Base-by-base conservation (phyloP, 2,113 vertebrate species). In the Pituophis catenifer region DNA sequence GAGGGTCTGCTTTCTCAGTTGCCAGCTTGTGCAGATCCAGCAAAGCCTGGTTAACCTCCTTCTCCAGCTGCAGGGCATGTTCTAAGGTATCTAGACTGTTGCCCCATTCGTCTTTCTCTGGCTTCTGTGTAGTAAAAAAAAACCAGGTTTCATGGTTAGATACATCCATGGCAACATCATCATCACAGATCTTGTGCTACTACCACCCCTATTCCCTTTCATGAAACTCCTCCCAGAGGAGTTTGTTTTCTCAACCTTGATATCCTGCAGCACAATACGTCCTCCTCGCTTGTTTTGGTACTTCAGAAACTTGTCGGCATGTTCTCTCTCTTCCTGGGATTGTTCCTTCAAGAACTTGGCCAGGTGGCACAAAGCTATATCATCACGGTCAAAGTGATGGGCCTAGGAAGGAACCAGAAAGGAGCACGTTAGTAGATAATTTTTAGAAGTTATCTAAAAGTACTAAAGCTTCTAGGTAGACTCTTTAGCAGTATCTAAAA, bases 1-100 rank as follows among this genome's bases (percentile, higher is more conserved):
- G 98, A 29, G 98, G 97, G 89, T 98, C 98, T 0, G 0, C 57
- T 2, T 98, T 97, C 0, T 98, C 96, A 29, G 97, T 95, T 0
- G 98, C 97, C 21, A 98, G 81, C 70, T 98, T 98, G 96, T 98
- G 98, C 54, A 98, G 96, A 65, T 98, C 98, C 93, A 98, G 96
- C 70, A 98, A 96, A 85, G 98, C 97, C 96, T 98, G 97, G 96
- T 98, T 98, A 86, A 98, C 98, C 0, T 91, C 97, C 94, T 98
- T 98, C 97, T 98, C 98, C 96, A 98, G 95, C 95, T 98, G 93
- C 95, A 98, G 94, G 86, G 98, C 98, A 0, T 91, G 93, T 96
- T 98, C 96, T 97, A 98, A 97, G 75, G 98, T 98, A 70, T 98
- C 97, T 87, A 98, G 95, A 0, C 97, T 98, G 48, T 92, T 98